Conservation (phyloP, 2,113 vertebrate genomes). For the Oryzias celebensis region DNA sequence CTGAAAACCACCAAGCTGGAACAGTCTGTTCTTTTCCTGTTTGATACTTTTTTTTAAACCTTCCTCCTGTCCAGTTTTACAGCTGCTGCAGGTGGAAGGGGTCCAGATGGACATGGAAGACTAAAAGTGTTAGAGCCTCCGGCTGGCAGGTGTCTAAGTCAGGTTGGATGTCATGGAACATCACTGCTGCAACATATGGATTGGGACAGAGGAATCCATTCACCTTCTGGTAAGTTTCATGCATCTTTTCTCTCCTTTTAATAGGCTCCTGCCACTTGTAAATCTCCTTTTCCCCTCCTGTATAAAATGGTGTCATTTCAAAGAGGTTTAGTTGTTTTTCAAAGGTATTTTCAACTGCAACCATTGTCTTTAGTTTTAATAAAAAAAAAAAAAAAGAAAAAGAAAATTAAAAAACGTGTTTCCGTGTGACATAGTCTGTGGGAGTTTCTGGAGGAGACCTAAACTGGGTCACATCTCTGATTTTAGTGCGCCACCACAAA, state of each 20-base stretch:
- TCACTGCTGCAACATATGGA: slow-evolving; percentile 76
- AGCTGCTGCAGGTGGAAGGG: slow-evolving; percentile 21
- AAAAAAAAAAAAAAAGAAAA: too few species aligned
- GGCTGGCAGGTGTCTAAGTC: slow-evolving; percentile 70
- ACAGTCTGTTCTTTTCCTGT: slow-evolving; percentile 18
- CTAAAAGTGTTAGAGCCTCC: slow-evolving; percentile 43
- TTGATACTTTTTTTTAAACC: slow-evolving; percentile 32
- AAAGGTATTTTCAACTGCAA: background rate
- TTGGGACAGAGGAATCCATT: slow-evolving; percentile 64
- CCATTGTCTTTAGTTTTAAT: slow-evolving; percentile 10
- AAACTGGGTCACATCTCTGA: slow-evolving; percentile 60
- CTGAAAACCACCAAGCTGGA: slow-evolving; percentile 11
- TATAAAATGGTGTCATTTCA: slow-evolving; percentile 14
- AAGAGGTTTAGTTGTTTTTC: slow-evolving; percentile 25
- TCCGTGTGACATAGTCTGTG: slow-evolving; percentile 30
- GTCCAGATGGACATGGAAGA: slow-evolving; percentile 67
- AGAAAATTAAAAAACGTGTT: slow-evolving; percentile 7
- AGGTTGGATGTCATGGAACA: slow-evolving; percentile 75
- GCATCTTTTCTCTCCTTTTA: slow-evolving; percentile 30
- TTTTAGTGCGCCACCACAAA: slow-evolving; percentile 53
- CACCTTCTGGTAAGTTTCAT: slow-evolving; percentile 64
- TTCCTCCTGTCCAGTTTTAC: slow-evolving; percentile 38
- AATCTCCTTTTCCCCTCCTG: slow-evolving; percentile 16
- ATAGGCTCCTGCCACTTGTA: slow-evolving; percentile 7
- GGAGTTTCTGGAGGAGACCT: slow-evolving; percentile 46